Evolutionary conservation across 2,113 vertebrate genomes (phyloP).

Genomic region (Jaculus jaculus): DNA sequence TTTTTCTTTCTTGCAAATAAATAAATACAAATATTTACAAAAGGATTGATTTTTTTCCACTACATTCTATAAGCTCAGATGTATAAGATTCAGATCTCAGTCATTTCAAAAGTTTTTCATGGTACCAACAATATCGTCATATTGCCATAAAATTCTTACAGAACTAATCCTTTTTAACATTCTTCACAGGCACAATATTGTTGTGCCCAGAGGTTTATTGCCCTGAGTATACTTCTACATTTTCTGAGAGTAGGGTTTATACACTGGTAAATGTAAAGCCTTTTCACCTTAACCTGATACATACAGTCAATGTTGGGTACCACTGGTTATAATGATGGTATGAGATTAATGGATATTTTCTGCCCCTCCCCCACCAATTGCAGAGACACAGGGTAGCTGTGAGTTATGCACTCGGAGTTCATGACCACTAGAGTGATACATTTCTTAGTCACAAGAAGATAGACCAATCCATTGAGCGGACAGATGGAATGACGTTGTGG

Average conservation of each 20-base stretch:
- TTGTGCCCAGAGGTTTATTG: not conserved
- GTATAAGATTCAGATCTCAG: not conserved
- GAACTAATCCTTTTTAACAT: not conserved
- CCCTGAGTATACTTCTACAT: not conserved
- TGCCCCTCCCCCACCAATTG: not conserved
- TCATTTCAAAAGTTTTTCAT: not conserved
- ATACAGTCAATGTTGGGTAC: not conserved
- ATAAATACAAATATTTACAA: no score
- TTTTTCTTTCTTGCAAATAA: no score
- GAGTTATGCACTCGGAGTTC: not conserved
- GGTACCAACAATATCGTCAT: not conserved
- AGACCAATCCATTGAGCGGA: not conserved
- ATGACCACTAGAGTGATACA: not conserved
- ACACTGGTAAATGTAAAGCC: not conserved
- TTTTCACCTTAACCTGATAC: not conserved
- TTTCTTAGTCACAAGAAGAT: not conserved
- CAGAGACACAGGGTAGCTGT: not conserved
- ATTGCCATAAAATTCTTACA: not conserved
- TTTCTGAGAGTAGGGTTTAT: accelerated
- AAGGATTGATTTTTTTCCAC: not conserved
- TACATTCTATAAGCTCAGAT: not conserved
- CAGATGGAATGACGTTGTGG: not conserved
- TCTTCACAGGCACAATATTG: not conserved
- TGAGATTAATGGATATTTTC: not conserved
- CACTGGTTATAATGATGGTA: not conserved